These are phyloP conservation scores for Panulirus ornatus DNA, from an alignment of 1,140 invertebrate genomes.

Conservation along the genomic window DNA sequence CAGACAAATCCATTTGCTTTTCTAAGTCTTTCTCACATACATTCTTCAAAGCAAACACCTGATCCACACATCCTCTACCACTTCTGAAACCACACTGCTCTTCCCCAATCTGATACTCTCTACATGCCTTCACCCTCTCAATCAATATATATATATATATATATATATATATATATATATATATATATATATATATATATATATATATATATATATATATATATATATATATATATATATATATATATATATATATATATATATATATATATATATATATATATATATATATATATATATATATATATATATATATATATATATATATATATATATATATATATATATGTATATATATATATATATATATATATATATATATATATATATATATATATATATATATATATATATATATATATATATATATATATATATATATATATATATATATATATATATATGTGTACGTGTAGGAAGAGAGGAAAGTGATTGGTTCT, in stretches of 20 bases:
- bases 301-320: neutral
- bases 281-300: slow-evolving; percentile 3
- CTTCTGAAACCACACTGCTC: too few species aligned
- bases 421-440: slow-evolving; percentile 50
- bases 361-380: slow-evolving; percentile 17
- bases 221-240: neutral
- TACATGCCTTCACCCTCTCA: too few species aligned
- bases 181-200: too few species aligned
- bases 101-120: too few species aligned
- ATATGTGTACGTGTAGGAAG: neutral
- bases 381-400: slow-evolving; percentile 51
- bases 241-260: neutral
- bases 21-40: too few species aligned
- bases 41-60: too few species aligned
- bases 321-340: slow-evolving; percentile 14
- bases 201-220: too few species aligned
- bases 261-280: slow-evolving; percentile 14
- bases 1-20: too few species aligned
- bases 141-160: too few species aligned
- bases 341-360: slow-evolving; percentile 15
- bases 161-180: too few species aligned
- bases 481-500: too few species aligned
- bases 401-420: slow-evolving; percentile 55
- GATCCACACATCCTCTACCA: too few species aligned
- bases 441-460: slow-evolving; percentile 34